phyloP scores from a whole-genome alignment of 2,888 invertebrate genomes.

The Lottia gigantea region DNA sequence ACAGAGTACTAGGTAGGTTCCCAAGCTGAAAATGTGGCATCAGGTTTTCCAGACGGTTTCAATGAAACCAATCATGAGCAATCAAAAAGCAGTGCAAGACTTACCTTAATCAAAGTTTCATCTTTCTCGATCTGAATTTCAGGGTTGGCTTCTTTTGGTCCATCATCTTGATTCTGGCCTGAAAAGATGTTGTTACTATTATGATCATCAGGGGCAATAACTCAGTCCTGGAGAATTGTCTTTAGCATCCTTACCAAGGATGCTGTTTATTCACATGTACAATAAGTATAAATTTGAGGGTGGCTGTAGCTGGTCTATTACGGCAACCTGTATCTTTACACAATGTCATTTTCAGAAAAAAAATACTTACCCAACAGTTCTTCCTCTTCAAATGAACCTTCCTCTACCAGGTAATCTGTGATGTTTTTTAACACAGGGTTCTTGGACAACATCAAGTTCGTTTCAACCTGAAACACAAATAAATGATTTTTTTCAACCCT shows the following conservation, averaged over 20 bases:
- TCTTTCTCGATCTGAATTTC: slow-evolving; percentile 76
- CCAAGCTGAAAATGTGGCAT: too few relatives aligned
- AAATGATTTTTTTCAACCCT: too few relatives aligned
- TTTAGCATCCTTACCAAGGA: too few relatives aligned
- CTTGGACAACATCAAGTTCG: slow-evolving; percentile 61
- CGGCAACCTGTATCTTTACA: too few relatives aligned
- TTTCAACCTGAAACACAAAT: slow-evolving; percentile 21
- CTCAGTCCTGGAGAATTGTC: too few relatives aligned
- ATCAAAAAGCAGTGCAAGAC: too few relatives aligned
- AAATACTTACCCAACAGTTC: slow-evolving; percentile 72
- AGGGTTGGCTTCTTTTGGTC: slow-evolving; percentile 57
- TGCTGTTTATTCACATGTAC: too few relatives aligned
- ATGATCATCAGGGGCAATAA: not conserved
- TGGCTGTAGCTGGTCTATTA: too few relatives aligned
- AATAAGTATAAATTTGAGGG: too few relatives aligned
- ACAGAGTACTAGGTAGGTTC: too few relatives aligned
- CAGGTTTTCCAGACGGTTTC: too few relatives aligned
- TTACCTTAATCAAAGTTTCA: slow-evolving; percentile 78
- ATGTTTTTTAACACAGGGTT: slow-evolving; percentile 97
- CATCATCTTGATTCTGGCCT: slow-evolving; percentile 56
- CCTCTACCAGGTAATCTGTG: slow-evolving; percentile 97
- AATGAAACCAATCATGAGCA: too few relatives aligned
- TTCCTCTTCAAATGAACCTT: slow-evolving; percentile 98
- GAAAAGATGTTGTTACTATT: slow-evolving; percentile 2
- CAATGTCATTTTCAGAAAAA: not conserved